Evolutionary conservation across 2,113 vertebrate species (phyloP).

Genomic region (Porphyrio hochstetteri): DNA sequence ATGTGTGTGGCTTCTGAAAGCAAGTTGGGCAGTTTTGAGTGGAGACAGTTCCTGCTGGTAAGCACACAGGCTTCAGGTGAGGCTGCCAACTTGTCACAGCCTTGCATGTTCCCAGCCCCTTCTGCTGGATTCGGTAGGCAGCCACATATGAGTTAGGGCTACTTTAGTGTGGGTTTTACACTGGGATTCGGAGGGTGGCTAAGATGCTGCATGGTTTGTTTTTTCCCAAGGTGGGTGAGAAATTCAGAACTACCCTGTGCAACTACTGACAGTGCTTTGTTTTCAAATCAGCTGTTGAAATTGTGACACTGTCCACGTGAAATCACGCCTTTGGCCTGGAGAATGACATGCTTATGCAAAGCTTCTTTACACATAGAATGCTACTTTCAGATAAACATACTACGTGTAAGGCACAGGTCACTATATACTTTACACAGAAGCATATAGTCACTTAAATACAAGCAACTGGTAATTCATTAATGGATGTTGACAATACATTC

Average conservation of each 20-base stretch:
- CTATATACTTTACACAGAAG: slow-evolving; percentile 28
- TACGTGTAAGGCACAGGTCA: background rate
- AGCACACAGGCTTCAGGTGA: background rate
- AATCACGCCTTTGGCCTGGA: background rate
- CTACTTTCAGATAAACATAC: background rate
- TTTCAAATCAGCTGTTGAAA: background rate
- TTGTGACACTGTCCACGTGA: background rate
- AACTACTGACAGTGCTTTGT: background rate
- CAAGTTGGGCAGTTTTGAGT: background rate
- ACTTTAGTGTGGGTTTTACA: fast-evolving
- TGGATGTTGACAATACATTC: background rate
- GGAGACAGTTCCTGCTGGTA: background rate
- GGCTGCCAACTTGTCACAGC: background rate
- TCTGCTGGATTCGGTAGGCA: background rate
- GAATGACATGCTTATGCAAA: background rate
- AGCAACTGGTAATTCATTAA: slow-evolving; percentile 16
- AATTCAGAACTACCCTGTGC: background rate
- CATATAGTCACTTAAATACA: background rate
- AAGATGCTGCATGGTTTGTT: background rate
- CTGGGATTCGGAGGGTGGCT: background rate
- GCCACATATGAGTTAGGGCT: background rate
- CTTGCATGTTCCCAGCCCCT: background rate
- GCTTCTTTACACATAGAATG: background rate
- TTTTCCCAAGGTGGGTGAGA: background rate
- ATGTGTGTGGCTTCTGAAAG: background rate